phyloP scores from a whole-genome alignment of 2,797 vertebrate genomes.

The Enteromius paludinosus region DNA sequence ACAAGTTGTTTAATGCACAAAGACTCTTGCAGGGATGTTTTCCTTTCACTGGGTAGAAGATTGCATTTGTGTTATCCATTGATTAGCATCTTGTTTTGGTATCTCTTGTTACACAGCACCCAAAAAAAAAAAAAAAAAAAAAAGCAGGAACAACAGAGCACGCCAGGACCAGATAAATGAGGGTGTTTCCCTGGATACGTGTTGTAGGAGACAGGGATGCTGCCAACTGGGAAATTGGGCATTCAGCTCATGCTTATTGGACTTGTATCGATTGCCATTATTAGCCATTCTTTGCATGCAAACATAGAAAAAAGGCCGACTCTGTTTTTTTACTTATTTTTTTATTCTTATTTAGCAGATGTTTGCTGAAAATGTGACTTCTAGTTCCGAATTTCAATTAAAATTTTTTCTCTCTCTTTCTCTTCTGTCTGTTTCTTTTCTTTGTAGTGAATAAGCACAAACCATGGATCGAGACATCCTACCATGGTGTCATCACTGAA shows the following conservation, averaged over 20 bases:
- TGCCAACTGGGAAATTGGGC: not conserved
- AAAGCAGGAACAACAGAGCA: constrained; percentile 9
- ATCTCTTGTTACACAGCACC: constrained; percentile 35
- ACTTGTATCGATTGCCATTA: constrained; percentile 19
- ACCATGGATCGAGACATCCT: constrained; percentile 97
- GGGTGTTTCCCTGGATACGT: constrained; percentile 32
- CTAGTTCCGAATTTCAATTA: not conserved
- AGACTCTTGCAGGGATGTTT: constrained; percentile 22
- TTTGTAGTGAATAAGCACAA: constrained; percentile 96
- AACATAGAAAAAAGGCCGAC: not conserved
- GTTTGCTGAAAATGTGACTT: not conserved
- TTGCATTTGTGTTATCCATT: constrained; percentile 47
- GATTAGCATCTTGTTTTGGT: constrained; percentile 46
- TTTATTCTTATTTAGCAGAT: not conserved
- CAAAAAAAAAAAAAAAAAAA: not conserved
- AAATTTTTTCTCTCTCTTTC: not conserved
- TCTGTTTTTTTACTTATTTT: not conserved
- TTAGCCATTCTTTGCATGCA: constrained; percentile 20
- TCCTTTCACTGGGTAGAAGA: constrained; percentile 26
- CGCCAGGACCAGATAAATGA: constrained; percentile 18
- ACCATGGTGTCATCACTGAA: constrained; percentile 96
- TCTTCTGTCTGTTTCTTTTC: not conserved
- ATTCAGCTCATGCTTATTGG: constrained; percentile 14
- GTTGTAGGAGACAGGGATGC: constrained; percentile 27
- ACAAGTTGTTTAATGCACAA: not conserved